Percentiles rank a stretch among this genome's conserved stretches.
Evolutionary conservation across 2,113 vertebrate species (phyloP).

Genomic region (Erythrolamprus reginae): DNA sequence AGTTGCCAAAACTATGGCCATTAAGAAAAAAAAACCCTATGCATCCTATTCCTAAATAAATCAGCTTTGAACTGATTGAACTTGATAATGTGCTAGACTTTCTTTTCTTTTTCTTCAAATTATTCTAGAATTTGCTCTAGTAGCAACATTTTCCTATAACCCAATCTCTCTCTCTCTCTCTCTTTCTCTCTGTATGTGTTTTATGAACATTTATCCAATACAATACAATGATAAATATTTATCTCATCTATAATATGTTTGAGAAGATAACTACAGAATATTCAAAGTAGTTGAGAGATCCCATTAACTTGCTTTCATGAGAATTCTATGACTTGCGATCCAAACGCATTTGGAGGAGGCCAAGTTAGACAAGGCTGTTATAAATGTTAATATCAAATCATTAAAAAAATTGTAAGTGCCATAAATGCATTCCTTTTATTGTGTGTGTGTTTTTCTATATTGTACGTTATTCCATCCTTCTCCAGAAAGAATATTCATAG

Average conservation of each 20-base stretch:
- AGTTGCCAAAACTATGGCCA: neutral
- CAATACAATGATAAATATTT: neutral
- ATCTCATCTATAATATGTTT: neutral
- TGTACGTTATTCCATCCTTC: neutral
- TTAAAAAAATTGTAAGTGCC: neutral
- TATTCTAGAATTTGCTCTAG: neutral
- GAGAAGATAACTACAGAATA: neutral
- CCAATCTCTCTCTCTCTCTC: neutral
- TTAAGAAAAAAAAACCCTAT: neutral
- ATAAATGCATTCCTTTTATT: neutral
- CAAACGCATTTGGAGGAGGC: neutral
- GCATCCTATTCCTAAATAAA: neutral
- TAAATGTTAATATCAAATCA: neutral
- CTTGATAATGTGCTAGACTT: neutral
- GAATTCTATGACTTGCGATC: neutral
- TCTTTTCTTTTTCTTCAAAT: neutral
- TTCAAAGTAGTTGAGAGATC: neutral
- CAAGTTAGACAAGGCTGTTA: neutral
- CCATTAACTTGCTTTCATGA: neutral
- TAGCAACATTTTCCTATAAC: neutral
- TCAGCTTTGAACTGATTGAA: neutral
- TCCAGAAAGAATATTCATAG: neutral
- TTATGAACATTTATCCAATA: neutral
- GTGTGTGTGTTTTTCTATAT: too few relatives aligned
- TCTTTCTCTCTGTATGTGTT: neutral